These are phyloP conservation scores for Melipona bicolor DNA, from an alignment of 2,888 invertebrate species.

Conservation along the genomic window DNA sequence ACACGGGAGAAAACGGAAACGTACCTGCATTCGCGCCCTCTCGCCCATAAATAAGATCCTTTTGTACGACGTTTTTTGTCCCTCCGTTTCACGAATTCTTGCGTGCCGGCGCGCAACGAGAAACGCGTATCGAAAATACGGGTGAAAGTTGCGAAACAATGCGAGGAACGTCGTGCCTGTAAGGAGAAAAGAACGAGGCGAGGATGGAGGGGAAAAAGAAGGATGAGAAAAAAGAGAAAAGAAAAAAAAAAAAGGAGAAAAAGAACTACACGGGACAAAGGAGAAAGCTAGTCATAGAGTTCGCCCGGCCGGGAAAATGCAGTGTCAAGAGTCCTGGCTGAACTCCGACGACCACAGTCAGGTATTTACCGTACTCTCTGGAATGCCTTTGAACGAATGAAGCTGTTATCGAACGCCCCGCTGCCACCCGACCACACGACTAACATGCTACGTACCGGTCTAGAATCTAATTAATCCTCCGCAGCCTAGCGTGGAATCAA, in stretches of 20 bases:
- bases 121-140: conserved; percentile 66
- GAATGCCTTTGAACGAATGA: conserved; percentile 58
- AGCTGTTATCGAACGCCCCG: conserved; percentile 49
- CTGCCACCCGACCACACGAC: conserved; percentile 6
- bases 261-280: conserved; percentile 61
- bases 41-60: conserved; percentile 79
- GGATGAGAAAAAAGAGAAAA: no score
- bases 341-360: conserved; percentile 48
- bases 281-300: conserved; percentile 70
- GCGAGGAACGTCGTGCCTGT: conserved; percentile 67
- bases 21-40: conserved; percentile 53
- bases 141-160: conserved; percentile 81
- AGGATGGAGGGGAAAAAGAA: conserved; percentile 5
- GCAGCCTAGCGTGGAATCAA: neutral
- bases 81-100: conserved; percentile 67
- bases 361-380: conserved; percentile 46
- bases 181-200: conserved; percentile 58
- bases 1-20: conserved; percentile 29
- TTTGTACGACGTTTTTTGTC: conserved; percentile 71
- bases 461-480: conserved; percentile 35
- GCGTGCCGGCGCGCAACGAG: conserved; percentile 42
- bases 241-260: conserved; percentile 7
- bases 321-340: conserved; percentile 45
- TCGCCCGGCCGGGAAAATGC: conserved; percentile 39
- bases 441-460: conserved; percentile 26